Conservation (phyloP, 2,113 vertebrate genomes). For the Nyctibius bracteatus region DNA sequence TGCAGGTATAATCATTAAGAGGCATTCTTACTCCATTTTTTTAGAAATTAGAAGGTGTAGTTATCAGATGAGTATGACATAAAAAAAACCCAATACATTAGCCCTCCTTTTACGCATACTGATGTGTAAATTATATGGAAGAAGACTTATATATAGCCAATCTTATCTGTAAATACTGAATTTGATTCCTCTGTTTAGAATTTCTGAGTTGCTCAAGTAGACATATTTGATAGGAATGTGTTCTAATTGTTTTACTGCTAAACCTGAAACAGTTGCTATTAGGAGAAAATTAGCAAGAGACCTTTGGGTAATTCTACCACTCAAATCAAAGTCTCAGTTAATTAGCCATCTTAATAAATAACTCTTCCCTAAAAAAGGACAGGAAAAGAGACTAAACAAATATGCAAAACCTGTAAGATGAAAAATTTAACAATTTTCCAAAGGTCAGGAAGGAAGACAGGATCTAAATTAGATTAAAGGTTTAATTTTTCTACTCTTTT, state of each 20-base stretch:
- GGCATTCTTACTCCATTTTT: background rate
- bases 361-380: conserved; percentile 23
- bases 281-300: conserved; percentile 44
- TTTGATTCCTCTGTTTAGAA: background rate
- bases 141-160: background rate
- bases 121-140: background rate
- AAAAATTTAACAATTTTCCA: conserved; percentile 31
- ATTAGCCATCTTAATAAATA: conserved; percentile 50
- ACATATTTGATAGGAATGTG: conserved; percentile 16
- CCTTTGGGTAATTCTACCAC: conserved; percentile 57
- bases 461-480: background rate
- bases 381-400: conserved; percentile 27
- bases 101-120: background rate
- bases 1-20: background rate
- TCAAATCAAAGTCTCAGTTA: conserved; percentile 54
- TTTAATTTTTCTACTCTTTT: background rate
- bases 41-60: conserved; percentile 10
- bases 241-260: conserved; percentile 54
- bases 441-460: conserved; percentile 40
- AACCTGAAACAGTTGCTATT: conserved; percentile 51
- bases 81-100: background rate
- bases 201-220: conserved; percentile 27
- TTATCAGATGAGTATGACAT: background rate
- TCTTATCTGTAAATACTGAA: background rate
- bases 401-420: background rate